phyloP scores from a whole-genome alignment of 2,797 vertebrate species.

The Chaetodon trifasciatus region DNA sequence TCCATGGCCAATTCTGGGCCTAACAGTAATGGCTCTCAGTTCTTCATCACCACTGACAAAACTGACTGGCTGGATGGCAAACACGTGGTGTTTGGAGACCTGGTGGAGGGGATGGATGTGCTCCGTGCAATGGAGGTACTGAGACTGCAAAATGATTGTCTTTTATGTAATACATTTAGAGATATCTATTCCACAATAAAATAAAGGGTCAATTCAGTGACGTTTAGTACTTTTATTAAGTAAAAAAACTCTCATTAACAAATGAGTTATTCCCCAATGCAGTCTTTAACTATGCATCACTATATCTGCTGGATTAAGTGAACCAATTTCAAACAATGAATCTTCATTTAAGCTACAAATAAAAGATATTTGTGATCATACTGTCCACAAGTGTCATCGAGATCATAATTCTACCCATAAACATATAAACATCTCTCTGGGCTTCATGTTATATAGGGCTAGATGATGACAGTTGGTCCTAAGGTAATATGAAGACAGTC shows the following conservation, averaged over 20 bases:
- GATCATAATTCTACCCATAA: background rate
- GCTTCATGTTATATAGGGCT: background rate
- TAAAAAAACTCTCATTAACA: too few relatives aligned
- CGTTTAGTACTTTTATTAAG: too few relatives aligned
- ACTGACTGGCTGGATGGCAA: constrained; percentile 96
- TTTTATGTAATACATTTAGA: background rate
- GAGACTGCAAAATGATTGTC: background rate
- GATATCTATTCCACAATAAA: background rate
- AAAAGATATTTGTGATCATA: background rate
- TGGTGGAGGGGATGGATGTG: constrained; percentile 96
- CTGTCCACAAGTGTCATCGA: background rate
- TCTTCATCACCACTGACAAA: constrained; percentile 95
- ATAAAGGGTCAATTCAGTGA: background rate
- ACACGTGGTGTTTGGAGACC: constrained; percentile 96
- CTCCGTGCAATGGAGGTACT: constrained; percentile 93
- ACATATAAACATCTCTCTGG: background rate
- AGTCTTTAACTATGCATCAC: background rate
- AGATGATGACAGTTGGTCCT: background rate
- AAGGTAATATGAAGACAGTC: background rate
- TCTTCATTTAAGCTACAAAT: background rate
- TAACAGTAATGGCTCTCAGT: constrained; percentile 95
- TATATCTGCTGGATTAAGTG: background rate
- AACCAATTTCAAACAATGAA: background rate
- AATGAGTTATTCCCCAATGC: background rate
- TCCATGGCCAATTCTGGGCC: constrained; percentile 96